Evolutionary conservation across 2,797 vertebrate genomes (phyloP).

Genomic region (Brachyrhaphis roseni): DNA sequence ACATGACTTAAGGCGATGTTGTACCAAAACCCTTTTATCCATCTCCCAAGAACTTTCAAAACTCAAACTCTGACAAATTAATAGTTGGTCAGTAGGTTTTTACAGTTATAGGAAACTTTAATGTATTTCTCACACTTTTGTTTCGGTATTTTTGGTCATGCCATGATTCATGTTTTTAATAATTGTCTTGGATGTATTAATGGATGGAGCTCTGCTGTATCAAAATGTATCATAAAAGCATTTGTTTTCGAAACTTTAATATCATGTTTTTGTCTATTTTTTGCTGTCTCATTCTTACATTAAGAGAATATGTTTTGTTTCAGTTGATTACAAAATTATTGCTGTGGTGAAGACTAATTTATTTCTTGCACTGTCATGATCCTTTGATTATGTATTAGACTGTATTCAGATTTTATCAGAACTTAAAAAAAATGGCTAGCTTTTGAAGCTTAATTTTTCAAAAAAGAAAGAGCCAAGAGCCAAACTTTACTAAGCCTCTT

Average conservation of each 20-base stretch:
- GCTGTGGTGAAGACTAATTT: constrained; percentile 33
- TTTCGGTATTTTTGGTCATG: neutral
- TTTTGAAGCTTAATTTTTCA: neutral
- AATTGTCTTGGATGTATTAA: neutral
- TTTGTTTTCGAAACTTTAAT: constrained; percentile 5
- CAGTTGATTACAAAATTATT: constrained; percentile 38
- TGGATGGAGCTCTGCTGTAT: constrained; percentile 9
- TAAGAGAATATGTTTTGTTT: constrained; percentile 20
- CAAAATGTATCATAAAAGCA: constrained; percentile 15
- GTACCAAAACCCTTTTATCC: neutral
- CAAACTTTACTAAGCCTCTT: neutral
- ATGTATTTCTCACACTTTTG: neutral
- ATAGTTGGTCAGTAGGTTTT: neutral
- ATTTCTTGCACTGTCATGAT: constrained; percentile 10
- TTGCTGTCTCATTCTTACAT: neutral
- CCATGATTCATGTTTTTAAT: neutral
- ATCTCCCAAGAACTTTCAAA: neutral
- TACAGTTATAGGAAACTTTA: neutral
- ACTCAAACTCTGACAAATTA: neutral
- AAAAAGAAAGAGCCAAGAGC: neutral
- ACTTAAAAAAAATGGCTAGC: neutral
- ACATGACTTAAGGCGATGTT: neutral
- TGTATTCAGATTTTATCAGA: neutral
- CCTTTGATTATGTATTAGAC: neutral
- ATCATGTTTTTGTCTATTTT: neutral